Evolutionary conservation across 2,113 vertebrate genomes (phyloP).

Genomic region (Elaphurus davidianus): DNA sequence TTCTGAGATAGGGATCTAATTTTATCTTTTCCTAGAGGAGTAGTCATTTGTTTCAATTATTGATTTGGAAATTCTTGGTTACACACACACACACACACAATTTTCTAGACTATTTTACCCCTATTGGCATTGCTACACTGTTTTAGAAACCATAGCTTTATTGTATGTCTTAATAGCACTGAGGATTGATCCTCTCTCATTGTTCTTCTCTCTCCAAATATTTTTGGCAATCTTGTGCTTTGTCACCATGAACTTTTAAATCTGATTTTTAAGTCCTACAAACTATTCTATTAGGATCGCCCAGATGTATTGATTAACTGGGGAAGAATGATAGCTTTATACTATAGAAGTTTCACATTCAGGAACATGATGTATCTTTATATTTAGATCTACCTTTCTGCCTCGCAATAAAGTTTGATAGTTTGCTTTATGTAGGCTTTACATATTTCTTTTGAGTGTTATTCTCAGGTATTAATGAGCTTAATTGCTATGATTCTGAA

Average conservation of each 20-base stretch:
- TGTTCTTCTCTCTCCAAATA: background rate
- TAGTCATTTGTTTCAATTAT: background rate
- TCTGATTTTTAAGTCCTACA: background rate
- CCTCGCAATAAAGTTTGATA: background rate
- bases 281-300: background rate
- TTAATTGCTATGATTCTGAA: background rate
- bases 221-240: background rate
- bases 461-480: background rate
- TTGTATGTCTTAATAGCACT: background rate
- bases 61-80: background rate
- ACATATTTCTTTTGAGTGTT: background rate
- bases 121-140: background rate
- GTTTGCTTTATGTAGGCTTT: background rate
- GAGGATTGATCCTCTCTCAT: background rate
- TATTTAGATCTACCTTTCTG: background rate
- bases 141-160: background rate
- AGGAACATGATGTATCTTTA: background rate
- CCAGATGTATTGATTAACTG: background rate
- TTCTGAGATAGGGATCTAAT: background rate
- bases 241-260: background rate
- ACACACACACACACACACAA: background rate
- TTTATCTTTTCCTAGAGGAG: background rate
- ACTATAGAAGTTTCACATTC: background rate
- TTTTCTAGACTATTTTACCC: background rate
- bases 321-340: background rate